Evolutionary conservation across 2,113 vertebrate genomes (phyloP).

Genomic region (Psittacula cyanocephala): DNA sequence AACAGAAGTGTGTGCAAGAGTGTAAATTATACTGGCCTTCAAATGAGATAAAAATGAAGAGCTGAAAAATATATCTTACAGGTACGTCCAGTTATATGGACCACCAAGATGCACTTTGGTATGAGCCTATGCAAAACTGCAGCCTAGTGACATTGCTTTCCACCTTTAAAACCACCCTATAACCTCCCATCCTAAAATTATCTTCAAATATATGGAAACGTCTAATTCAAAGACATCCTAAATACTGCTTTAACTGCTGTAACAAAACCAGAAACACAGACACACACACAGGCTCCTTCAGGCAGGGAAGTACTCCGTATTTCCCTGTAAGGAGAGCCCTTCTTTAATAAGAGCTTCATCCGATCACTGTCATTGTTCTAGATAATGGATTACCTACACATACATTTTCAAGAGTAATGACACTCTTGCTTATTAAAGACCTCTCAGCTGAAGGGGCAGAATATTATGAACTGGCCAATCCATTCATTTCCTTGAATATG

Average conservation of each 20-base stretch:
- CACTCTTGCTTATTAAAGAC: constrained; percentile 86
- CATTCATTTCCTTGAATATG: constrained; percentile 86
- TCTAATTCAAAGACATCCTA: background rate
- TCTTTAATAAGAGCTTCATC: constrained; percentile 70
- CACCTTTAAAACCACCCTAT: background rate
- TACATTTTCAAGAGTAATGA: constrained; percentile 86
- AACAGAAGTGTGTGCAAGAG: background rate
- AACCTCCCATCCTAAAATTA: background rate
- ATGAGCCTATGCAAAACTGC: background rate
- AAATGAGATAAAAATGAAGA: constrained; percentile 26
- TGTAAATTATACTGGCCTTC: background rate
- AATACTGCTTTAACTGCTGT: background rate
- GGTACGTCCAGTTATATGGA: background rate
- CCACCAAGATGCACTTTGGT: background rate
- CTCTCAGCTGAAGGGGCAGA: constrained; percentile 84
- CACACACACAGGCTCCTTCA: background rate
- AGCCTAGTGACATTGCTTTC: background rate
- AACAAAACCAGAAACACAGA: background rate
- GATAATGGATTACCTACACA: constrained; percentile 80
- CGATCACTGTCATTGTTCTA: constrained; percentile 78
- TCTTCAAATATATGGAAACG: background rate
- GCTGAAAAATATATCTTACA: background rate
- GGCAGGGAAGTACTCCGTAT: constrained; percentile 30
- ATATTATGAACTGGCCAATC: constrained; percentile 85
- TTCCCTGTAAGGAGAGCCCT: constrained; percentile 42